Base-by-base conservation (phyloP, 2,888 invertebrate genomes). In the Diadegma fenestrale region DNA sequence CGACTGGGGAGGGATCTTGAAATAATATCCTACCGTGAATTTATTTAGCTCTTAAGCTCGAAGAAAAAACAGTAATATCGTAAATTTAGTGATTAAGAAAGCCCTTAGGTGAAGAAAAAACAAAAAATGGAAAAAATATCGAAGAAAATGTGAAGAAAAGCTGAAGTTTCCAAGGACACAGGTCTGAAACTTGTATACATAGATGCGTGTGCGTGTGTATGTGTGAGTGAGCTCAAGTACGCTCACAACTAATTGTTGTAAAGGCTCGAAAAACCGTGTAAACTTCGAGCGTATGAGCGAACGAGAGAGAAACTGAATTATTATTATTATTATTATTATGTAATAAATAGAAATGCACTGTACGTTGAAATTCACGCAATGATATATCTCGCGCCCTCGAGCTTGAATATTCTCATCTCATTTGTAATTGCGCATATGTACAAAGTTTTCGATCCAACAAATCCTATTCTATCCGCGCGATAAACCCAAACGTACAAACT, bases 1-100 rank as follows among this genome's bases (percentile, higher is more conserved):
- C 90, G 91, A 92, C 92, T 92, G 91, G 89, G 90, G 43, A n/a
- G 91, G 89, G 90, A 45, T 92, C 89, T 90, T 92, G 90, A 92
- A 89, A 91, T 91, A 92, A 92, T 80, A 51, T 68, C 91, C 90
- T 91, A 89, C 88, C 89, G 89, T 92, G 90, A 93, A 90, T 90
- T 92, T 91, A 92, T 89, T 89, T 92, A 93, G 91, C 88, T 82
- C 83, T 71, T 93, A 93, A 93, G 92, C 84, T 88, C 90, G 22
- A 90, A 73, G 10, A 68, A 48, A 75, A 63, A 64, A 64, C 61
- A 33, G 37, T 88, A 58, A 58, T 87, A 90, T 91, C 92, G 89
- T 93, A 92, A 93, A 90, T 86, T 88, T 92, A 91, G 90, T 68
- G 26, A 37, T 90, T 75, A 91, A 91, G 88, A 84, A 89, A 89